phyloP scores from a whole-genome alignment of 2,888 invertebrate genomes.

The Megamerina dolium region DNA sequence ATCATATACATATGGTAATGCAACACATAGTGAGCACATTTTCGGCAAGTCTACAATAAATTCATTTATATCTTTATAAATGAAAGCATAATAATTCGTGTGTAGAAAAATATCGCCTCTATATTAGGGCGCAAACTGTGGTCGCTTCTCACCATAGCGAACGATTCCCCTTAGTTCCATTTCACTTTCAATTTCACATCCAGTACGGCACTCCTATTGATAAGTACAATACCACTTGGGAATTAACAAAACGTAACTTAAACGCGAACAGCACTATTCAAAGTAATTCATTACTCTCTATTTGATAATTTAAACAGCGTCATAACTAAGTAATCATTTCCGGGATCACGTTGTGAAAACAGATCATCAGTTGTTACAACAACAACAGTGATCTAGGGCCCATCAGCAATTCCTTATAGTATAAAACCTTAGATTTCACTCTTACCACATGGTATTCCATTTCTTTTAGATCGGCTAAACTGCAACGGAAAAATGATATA shows the following conservation, averaged over 20 bases:
- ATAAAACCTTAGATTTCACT: conserved; percentile 75
- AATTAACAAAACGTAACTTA: conserved; percentile 3
- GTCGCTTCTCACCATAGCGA: conserved; percentile 68
- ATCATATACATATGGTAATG: conserved; percentile 85
- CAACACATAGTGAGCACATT: conserved; percentile 73
- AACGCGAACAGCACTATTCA: not conserved
- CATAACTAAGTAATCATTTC: conserved; percentile 67
- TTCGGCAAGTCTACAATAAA: conserved; percentile 69
- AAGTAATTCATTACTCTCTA: conserved; percentile 63
- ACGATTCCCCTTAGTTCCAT: conserved; percentile 77
- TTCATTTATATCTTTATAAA: too few species aligned
- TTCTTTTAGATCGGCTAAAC: conserved; percentile 59
- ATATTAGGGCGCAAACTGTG: conserved; percentile 72
- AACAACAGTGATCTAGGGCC: conserved; percentile 70
- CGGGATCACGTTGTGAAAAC: conserved; percentile 51
- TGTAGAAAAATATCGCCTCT: conserved; percentile 64
- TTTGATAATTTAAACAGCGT: conserved; percentile 82
- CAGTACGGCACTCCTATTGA: conserved; percentile 76
- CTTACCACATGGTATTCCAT: conserved; percentile 78
- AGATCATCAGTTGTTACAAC: conserved; percentile 55
- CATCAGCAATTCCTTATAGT: conserved; percentile 75
- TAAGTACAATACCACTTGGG: conserved; percentile 67
- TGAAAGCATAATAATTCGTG: too few species aligned
- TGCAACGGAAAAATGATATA: conserved; percentile 38
- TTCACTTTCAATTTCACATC: conserved; percentile 61